A percentile compares a stretch with the other conserved stretches of the same genome.
phyloP scores from a whole-genome alignment of 2,888 invertebrate species.

The Adelphocoris suturalis region DNA sequence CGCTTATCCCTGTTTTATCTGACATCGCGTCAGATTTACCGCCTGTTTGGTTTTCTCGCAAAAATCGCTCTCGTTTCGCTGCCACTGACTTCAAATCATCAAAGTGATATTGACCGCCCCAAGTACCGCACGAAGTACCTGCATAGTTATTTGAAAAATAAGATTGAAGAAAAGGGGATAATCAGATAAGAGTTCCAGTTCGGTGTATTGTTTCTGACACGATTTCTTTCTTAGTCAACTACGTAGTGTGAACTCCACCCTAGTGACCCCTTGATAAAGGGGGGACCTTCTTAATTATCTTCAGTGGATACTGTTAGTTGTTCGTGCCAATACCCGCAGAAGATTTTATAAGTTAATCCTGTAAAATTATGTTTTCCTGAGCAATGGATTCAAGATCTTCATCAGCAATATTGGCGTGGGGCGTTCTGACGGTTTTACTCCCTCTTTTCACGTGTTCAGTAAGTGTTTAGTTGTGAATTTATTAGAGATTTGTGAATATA shows the following conservation, averaged over 20 bases:
- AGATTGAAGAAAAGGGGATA: not conserved
- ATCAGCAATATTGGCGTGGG: not conserved
- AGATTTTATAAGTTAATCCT: not conserved
- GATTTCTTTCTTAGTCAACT: not conserved
- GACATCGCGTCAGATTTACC: not conserved
- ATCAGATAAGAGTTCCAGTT: not conserved
- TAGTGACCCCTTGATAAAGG: slow-evolving; percentile 13
- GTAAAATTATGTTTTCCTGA: slow-evolving; percentile 12
- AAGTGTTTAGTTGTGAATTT: not conserved
- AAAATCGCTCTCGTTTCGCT: not conserved
- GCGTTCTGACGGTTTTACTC: not conserved
- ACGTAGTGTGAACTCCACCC: slow-evolving; percentile 27
- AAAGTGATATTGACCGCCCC: too few relatives aligned
- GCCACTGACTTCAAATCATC: too few relatives aligned
- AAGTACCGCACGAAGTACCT: too few relatives aligned
- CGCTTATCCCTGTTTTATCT: not conserved
- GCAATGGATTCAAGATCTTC: not conserved
- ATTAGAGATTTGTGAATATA: too few relatives aligned
- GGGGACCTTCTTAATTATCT: not conserved
- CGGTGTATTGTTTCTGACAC: not conserved
- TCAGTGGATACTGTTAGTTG: not conserved
- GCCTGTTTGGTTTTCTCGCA: not conserved
- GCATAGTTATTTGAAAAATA: not conserved
- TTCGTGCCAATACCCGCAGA: too few relatives aligned
- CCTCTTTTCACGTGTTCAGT: not conserved